Evolutionary conservation across 2,797 vertebrate species (phyloP).

Genomic region (Cuculus canorus): DNA sequence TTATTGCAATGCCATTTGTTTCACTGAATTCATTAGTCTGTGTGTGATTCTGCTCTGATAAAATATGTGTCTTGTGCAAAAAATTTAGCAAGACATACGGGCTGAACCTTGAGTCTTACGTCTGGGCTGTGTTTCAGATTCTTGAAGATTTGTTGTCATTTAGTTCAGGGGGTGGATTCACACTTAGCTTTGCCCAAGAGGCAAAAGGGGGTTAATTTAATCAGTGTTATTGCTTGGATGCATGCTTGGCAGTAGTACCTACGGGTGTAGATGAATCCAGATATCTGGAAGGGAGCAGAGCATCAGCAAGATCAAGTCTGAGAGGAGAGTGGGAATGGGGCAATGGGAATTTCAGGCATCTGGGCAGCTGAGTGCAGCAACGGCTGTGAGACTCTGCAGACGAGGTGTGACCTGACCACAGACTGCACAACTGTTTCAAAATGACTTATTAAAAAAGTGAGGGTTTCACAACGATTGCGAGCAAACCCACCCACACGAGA

Average conservation of each 20-base stretch:
- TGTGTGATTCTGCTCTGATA: background rate
- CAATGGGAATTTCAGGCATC: background rate
- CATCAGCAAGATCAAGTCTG: background rate
- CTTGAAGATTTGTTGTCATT: background rate
- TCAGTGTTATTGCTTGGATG: background rate
- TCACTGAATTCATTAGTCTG: background rate
- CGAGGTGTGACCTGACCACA: background rate
- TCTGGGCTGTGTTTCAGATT: background rate
- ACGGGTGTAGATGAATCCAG: background rate
- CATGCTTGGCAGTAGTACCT: background rate
- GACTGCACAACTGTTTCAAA: background rate
- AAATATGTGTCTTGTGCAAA: background rate
- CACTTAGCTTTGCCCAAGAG: background rate
- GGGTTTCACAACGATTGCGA: background rate
- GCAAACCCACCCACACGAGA: background rate
- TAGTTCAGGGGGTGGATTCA: background rate
- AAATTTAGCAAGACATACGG: background rate
- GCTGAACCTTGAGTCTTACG: background rate
- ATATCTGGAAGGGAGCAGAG: background rate
- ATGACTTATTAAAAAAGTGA: background rate
- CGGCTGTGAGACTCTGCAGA: background rate
- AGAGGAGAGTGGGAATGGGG: background rate
- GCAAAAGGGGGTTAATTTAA: background rate
- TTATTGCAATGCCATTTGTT: background rate
- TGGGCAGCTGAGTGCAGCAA: background rate